Percentiles rank a stretch among this genome's conserved stretches.
These are phyloP conservation scores for Saimiri boliviensis DNA, from an alignment of 2,113 vertebrate genomes.

Conservation along the genomic window DNA sequence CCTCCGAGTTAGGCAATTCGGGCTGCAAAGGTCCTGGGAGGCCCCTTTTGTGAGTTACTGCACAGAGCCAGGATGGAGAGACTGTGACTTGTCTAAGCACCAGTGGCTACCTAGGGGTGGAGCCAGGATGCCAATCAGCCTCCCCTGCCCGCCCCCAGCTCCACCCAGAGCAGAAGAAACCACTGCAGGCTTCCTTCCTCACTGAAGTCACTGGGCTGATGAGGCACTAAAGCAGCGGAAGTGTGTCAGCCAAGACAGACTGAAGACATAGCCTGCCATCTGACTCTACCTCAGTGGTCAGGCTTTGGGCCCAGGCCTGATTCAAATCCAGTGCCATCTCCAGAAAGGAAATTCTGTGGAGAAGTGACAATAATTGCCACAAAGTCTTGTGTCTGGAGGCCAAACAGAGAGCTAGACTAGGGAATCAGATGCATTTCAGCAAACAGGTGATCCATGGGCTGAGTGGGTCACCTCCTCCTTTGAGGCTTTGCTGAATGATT, in stretches of 20 bases:
- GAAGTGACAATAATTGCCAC: not conserved
- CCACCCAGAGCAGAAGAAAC: rapidly evolving
- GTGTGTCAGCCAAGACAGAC: not conserved
- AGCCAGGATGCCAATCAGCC: not conserved
- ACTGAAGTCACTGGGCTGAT: rapidly evolving
- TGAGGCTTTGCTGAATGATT: rapidly evolving
- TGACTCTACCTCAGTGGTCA: not conserved
- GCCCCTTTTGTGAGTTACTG: not conserved
- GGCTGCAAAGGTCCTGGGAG: not conserved
- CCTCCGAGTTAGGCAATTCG: not conserved
- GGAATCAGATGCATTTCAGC: not conserved
- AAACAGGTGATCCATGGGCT: rapidly evolving
- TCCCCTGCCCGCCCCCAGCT: too few species aligned
- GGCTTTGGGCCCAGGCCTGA: too few species aligned
- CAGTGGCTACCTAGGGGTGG: rapidly evolving
- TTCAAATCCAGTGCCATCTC: not conserved
- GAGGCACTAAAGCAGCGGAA: too few species aligned
- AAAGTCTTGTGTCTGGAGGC: not conserved
- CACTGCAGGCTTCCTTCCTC: not conserved
- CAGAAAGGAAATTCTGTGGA: not conserved
- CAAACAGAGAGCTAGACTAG: not conserved
- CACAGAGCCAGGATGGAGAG: not conserved
- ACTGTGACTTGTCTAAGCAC: not conserved
- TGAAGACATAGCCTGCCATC: not conserved
- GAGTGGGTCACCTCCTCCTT: too few species aligned